These are phyloP conservation scores for Leptura quadrifasciata DNA, from an alignment of 2,888 invertebrate genomes.

Conservation along the genomic window DNA sequence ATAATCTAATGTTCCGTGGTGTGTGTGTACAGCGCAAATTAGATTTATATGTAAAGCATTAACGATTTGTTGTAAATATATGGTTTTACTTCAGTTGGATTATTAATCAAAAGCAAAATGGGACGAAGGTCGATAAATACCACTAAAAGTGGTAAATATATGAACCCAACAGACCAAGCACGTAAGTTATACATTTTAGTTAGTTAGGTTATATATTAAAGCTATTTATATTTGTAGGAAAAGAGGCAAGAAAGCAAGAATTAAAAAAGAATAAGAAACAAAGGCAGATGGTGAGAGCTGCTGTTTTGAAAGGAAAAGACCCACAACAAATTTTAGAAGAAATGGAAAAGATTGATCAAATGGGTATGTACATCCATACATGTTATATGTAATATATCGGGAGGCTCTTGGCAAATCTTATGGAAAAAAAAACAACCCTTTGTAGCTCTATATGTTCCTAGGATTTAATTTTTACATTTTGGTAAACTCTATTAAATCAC, in stretches of 20 bases:
- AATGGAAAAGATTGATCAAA: constrained; percentile 98
- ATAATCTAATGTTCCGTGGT: not conserved
- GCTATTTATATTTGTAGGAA: constrained; percentile 79
- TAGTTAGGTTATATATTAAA: constrained; percentile 42
- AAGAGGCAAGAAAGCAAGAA: constrained; percentile 97
- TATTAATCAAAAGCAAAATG: constrained; percentile 78
- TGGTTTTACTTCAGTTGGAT: not conserved
- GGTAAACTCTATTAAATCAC: too few relatives aligned
- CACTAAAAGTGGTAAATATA: constrained; percentile 99
- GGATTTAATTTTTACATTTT: too few relatives aligned
- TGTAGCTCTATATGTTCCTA: too few relatives aligned
- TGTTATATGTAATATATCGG: not conserved
- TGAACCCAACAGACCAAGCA: constrained; percentile 99
- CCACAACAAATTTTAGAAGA: constrained; percentile 95
- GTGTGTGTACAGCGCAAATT: not conserved
- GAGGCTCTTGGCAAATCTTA: too few relatives aligned
- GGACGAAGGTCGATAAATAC: constrained; percentile 97
- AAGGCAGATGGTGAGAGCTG: constrained; percentile 95
- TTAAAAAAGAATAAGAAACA: constrained; percentile 99
- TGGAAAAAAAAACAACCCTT: too few relatives aligned
- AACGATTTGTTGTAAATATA: not conserved
- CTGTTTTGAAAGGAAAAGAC: constrained; percentile 98
- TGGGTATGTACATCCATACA: constrained; percentile 82
- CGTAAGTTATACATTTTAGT: constrained; percentile 80
- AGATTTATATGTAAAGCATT: not conserved